Percentiles rank a stretch among this genome's conserved stretches.
Evolutionary conservation across 2,113 vertebrate genomes (phyloP).

Genomic region (Hepsetus odoe): DNA sequence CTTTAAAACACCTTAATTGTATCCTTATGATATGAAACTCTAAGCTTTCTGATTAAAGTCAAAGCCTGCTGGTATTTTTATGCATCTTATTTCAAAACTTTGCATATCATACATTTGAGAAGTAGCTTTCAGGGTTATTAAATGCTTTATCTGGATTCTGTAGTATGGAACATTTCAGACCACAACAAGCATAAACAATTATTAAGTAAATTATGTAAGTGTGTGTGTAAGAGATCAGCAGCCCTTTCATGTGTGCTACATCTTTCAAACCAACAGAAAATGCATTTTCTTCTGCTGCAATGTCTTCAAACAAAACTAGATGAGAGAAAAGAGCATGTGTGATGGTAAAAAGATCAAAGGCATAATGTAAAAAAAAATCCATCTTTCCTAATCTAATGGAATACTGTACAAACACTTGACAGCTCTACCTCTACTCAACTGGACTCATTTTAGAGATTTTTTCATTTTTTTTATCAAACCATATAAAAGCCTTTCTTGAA

Average conservation of each 20-base stretch:
- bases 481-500: background rate
- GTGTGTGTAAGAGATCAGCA: conserved; percentile 14
- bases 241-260: conserved; percentile 38
- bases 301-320: conserved; percentile 33
- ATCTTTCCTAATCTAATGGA: conserved; percentile 5
- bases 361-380: conserved; percentile 21
- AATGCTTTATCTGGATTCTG: no score
- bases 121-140: no score
- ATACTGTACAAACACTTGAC: conserved; percentile 2
- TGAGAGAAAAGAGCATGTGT: conserved; percentile 32
- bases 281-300: conserved; percentile 17
- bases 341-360: conserved; percentile 41
- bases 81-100: no score
- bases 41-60: no score
- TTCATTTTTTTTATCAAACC: background rate
- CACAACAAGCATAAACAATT: no score
- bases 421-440: background rate
- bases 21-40: no score
- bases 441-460: background rate
- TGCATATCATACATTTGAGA: no score
- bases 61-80: no score
- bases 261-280: conserved; percentile 25
- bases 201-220: no score
- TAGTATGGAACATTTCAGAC: no score
- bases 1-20: no score